phyloP scores from a whole-genome alignment of 2,113 vertebrate species.

The Hypomesus transpacificus region DNA sequence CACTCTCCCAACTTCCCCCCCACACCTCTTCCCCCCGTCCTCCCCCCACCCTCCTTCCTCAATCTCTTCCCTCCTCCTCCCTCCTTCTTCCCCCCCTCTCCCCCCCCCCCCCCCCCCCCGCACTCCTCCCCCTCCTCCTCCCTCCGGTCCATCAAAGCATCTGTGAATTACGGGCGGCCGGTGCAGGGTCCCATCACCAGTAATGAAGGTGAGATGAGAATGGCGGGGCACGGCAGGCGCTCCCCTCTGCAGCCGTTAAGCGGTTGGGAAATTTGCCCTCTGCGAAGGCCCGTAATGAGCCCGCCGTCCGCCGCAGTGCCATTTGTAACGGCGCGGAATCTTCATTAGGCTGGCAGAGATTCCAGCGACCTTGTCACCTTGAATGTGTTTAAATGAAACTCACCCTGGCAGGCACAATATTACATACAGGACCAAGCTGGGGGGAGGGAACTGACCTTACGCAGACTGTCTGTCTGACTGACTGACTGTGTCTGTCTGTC shows the following conservation, averaged over 20 bases:
- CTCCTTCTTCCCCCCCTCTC: background rate
- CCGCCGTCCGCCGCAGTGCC: background rate
- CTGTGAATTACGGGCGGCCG: background rate
- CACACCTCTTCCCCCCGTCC: background rate
- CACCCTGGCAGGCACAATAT: background rate
- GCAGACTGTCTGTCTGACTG: background rate
- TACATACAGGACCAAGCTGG: background rate
- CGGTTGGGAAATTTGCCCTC: background rate
- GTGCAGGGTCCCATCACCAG: background rate
- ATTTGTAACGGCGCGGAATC: background rate
- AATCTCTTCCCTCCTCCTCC: background rate
- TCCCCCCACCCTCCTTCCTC: background rate
- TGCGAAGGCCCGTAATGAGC: slow-evolving; percentile 1
- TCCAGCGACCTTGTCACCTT: background rate
- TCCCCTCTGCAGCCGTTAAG: background rate
- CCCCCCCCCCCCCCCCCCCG: background rate
- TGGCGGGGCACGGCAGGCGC: background rate
- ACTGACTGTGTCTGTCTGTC: too few species aligned
- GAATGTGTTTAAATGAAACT: background rate
- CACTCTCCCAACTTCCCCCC: background rate
- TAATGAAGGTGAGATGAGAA: background rate
- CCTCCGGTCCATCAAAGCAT: background rate
- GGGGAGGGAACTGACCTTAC: background rate
- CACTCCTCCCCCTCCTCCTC: background rate
- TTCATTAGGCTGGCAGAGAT: slow-evolving; percentile 6